Base-by-base conservation (phyloP, 2,113 vertebrate species). In the Eulemur macaco region DNA sequence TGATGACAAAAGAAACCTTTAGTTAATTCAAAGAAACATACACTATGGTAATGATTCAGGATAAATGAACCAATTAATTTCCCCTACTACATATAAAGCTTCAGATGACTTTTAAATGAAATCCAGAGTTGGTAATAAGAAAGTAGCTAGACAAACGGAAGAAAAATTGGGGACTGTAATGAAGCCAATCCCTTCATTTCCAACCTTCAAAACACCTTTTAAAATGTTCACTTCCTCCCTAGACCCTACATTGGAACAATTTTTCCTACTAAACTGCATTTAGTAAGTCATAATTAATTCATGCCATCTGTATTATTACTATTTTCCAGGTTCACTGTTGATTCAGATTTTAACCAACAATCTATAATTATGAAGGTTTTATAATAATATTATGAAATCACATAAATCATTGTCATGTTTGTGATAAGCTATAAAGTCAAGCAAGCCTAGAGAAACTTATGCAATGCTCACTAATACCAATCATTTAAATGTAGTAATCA, bases 361-460 rank as follows among this genome's bases (percentile, higher is more conserved):
- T 97, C 77, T 82, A 93, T 96, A 97, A 97, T 94, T 95, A 86
- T 86, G 73, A 95, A 95, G 77, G 89, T 91, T 97, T 96, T 97
- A 93, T 89, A 95, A 91, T 90, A 84, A 95, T 95, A 95, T 78
- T 95, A 94, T 71, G 42, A 92, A 94, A 81, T 94, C 39, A 84
- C 86, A 95, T 94, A 94, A 95, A 94, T 97, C 71, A 95, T 23
- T 94, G 95, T 76, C 89, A 78, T 91, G 52, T 94, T 97, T 92
- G 81, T 94, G 91, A 96, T 88, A 92, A 66, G 69, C 81, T 95
- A 86, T 90, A 90, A 96, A 95, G 84, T 90, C 82, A 95, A 81
- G 56, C 88, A 91, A 95, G 82, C 52, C 96, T 92, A 82, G 77
- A 97, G 89, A 96, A 96, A 97, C 71, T 87, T 97, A 93, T 68